Percentiles rank a stretch among this genome's conserved stretches.
Evolutionary conservation across 1,140 invertebrate species (phyloP).

Genomic region (Babylonia areolata): DNA sequence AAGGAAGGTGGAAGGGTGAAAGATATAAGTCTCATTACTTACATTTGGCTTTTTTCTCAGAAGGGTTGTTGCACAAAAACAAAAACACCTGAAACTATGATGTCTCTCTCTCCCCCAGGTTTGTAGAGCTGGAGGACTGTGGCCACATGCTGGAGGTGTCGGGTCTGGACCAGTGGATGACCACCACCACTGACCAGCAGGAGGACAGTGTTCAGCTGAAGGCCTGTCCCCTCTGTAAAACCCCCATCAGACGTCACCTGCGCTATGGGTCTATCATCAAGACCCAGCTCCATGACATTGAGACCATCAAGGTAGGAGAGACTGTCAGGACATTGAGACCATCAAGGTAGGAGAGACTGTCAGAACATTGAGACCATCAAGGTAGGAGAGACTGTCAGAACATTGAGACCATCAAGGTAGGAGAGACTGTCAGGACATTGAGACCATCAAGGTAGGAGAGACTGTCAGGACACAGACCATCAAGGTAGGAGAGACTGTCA

Average conservation of each 20-base stretch:
- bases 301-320: slow-evolving; percentile 39
- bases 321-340: no score
- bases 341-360: no score
- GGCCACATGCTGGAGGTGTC: slow-evolving; percentile 50
- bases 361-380: no score
- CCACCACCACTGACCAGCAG: slow-evolving; percentile 79
- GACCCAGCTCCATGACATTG: slow-evolving; percentile 78
- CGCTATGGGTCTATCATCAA: slow-evolving; percentile 81
- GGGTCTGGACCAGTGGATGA: slow-evolving; percentile 74
- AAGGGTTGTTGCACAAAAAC: no score
- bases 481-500: no score
- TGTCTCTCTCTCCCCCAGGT: background rate
- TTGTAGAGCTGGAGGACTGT: slow-evolving; percentile 54
- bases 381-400: no score
- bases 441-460: no score
- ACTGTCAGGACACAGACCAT: no score
- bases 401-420: no score
- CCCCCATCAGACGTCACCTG: slow-evolving; percentile 80
- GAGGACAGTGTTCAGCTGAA: slow-evolving; percentile 74
- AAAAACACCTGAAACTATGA: no score
- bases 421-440: no score
- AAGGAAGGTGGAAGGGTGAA: slow-evolving; percentile 34
- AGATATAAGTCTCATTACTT: background rate
- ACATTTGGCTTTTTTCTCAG: no score
- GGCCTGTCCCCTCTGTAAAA: slow-evolving; percentile 81